A percentile compares a stretch with the other conserved stretches of the same genome.
phyloP scores from a whole-genome alignment of 2,797 vertebrate genomes.

The Toxotes lorentzi region DNA sequence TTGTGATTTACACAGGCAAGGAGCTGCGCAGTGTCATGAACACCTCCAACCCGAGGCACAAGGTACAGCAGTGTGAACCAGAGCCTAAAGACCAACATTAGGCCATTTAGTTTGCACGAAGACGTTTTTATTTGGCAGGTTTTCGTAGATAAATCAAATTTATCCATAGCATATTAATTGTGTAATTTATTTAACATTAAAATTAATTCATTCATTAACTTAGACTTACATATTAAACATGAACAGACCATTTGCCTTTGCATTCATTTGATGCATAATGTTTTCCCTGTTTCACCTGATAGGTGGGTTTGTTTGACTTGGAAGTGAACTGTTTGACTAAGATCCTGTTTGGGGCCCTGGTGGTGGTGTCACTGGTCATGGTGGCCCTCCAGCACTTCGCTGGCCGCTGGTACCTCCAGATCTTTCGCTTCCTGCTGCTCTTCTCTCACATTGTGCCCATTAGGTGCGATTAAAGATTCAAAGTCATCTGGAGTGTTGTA shows the following conservation, averaged over 20 bases:
- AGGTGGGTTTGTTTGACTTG: constrained; percentile 98
- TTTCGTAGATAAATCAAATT: not conserved
- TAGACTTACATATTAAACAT: not conserved
- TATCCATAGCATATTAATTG: not conserved
- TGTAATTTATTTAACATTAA: not conserved
- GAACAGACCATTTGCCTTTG: not conserved
- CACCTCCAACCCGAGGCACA: constrained; percentile 95
- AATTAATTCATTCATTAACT: not conserved
- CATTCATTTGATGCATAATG: not conserved
- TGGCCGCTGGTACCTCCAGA: constrained; percentile 98
- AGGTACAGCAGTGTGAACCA: constrained; percentile 85
- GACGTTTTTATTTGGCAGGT: not conserved
- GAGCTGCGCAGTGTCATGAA: constrained; percentile 99
- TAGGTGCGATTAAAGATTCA: constrained; percentile 83
- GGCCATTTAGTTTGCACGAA: not conserved
- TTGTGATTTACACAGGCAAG: constrained; percentile 97
- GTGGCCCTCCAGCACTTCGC: constrained; percentile 97
- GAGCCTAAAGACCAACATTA: not conserved
- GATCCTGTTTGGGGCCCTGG: constrained; percentile 95
- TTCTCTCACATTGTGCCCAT: constrained; percentile 99
- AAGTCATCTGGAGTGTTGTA: not conserved
- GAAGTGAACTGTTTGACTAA: constrained; percentile 99
- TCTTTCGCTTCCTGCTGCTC: constrained; percentile 95
- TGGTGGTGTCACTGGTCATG: constrained; percentile 98
- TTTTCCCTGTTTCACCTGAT: constrained; percentile 26